Evolutionary conservation across 2,113 vertebrate species (phyloP).

Genomic region (Oxygymnocypris stewartii): DNA sequence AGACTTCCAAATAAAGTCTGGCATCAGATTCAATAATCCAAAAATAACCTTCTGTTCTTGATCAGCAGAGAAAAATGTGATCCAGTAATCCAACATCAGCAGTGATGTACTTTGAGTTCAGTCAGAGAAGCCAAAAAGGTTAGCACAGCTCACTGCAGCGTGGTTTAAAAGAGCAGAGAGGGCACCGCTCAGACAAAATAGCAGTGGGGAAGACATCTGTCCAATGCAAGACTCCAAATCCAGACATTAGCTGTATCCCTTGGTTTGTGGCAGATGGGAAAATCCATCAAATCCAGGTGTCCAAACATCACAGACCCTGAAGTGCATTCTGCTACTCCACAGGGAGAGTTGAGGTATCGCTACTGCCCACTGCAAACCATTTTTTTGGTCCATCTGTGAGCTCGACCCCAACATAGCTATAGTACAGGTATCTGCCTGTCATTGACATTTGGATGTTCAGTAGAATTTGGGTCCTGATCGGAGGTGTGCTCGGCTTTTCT

Average conservation of each 20-base stretch:
- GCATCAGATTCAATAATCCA: not conserved
- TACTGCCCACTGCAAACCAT: not conserved
- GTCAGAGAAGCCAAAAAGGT: not conserved
- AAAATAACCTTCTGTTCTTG: conserved; percentile 1
- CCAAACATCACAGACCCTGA: not conserved
- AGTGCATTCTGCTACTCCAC: not conserved
- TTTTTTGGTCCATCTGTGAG: not conserved
- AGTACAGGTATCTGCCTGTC: conserved; percentile 27
- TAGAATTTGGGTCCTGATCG: conserved; percentile 5
- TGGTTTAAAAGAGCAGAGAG: not conserved
- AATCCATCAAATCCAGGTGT: not conserved
- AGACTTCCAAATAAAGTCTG: not conserved
- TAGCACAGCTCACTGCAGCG: not conserved
- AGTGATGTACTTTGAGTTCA: not conserved
- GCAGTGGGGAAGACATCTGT: not conserved
- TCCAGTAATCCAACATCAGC: conserved; percentile 18
- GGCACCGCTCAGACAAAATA: not conserved
- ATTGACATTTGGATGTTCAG: conserved; percentile 42
- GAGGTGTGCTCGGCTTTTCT: conserved; percentile 68
- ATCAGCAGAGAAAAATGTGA: not conserved
- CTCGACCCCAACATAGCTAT: too few relatives aligned
- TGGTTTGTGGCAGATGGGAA: not conserved
- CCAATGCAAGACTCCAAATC: not conserved
- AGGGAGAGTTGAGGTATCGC: not conserved
- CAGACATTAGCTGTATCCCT: not conserved